phyloP scores from a whole-genome alignment of 2,797 vertebrate species.

The Syngnathus rostellatus region DNA sequence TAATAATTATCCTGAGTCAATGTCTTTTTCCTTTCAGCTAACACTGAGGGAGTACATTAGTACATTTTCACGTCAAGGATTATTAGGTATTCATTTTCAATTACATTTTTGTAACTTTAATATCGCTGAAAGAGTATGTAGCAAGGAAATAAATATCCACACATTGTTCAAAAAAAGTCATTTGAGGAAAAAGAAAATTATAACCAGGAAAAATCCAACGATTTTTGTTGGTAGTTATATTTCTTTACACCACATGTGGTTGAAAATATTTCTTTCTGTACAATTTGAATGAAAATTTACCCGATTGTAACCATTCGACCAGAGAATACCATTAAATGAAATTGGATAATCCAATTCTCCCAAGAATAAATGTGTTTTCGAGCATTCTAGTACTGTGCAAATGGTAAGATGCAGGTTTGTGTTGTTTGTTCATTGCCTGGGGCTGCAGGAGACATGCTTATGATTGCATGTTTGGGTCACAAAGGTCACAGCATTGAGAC shows the following conservation, averaged over 20 bases:
- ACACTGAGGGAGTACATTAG: not conserved
- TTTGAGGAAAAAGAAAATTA: not conserved
- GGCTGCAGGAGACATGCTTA: constrained; percentile 8
- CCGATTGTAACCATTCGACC: not conserved
- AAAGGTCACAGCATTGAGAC: constrained; percentile 21
- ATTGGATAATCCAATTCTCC: not conserved
- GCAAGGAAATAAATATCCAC: not conserved
- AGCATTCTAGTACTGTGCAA: constrained; percentile 2
- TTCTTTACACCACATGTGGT: not conserved
- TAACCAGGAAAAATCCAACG: not conserved
- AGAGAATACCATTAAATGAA: not conserved
- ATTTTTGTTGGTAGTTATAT: not conserved
- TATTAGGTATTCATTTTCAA: not conserved
- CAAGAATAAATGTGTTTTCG: not conserved
- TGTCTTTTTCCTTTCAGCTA: not conserved
- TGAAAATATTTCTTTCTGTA: not conserved
- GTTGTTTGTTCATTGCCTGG: constrained; percentile 18
- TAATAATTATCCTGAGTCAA: not conserved
- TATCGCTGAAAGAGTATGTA: not conserved
- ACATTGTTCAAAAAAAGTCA: not conserved
- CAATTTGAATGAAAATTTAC: not conserved
- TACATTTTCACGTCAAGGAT: not conserved
- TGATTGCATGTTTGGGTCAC: constrained; percentile 16
- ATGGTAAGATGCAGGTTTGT: not conserved
- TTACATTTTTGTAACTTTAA: not conserved